Base-by-base conservation (phyloP, 2,888 invertebrate genomes). In the Phasia obesa region DNA sequence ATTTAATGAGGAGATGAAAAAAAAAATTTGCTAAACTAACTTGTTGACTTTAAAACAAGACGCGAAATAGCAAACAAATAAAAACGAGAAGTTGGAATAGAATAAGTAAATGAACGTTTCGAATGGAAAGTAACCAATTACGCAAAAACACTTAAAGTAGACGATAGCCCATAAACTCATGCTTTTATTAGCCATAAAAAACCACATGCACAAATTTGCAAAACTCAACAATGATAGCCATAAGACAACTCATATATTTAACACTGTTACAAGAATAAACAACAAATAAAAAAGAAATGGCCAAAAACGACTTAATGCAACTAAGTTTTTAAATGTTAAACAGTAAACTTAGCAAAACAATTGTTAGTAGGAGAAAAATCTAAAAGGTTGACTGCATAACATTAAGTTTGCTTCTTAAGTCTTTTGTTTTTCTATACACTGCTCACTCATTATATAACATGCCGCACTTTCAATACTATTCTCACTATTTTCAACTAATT, bases 101-200 rank as follows among this genome's bases (percentile, higher is more conserved):
- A 70, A 69, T 44, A 60, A 60, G 69, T 47, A 27, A 21, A 42
- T 44, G 25, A 60, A 60, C 53, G 60, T 47, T 51, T 42, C 15
- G 53, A 19, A 53, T 73, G 60, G 65, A 62, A 77, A 70, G 62
- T 51, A 62, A 62, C 47, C 76, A 81, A 65, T 81, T 67, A 77
- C 11, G 60, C n/a, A 25, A 25, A 57, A 55, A 31, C 38, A 38
- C 35, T 71, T 23, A 60, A 55, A 31, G n/a, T n/a, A 35, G 23
- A 27, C 21, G 11, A 31, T 69, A 62, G 62, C 17, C 64, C 38
- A 78, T 71, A 78, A 77, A 69, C 42, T 57, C 27, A 73, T 69
- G 42, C 23, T 49, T 69, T 44, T 74, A 74, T 69, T 59, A 74
- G 73, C 17, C 57, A 73, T 81, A 38, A 70, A 65, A 31, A n/a